These are phyloP conservation scores for Taurulus bubalis DNA, from an alignment of 2,113 vertebrate species.

Conservation along the genomic window DNA sequence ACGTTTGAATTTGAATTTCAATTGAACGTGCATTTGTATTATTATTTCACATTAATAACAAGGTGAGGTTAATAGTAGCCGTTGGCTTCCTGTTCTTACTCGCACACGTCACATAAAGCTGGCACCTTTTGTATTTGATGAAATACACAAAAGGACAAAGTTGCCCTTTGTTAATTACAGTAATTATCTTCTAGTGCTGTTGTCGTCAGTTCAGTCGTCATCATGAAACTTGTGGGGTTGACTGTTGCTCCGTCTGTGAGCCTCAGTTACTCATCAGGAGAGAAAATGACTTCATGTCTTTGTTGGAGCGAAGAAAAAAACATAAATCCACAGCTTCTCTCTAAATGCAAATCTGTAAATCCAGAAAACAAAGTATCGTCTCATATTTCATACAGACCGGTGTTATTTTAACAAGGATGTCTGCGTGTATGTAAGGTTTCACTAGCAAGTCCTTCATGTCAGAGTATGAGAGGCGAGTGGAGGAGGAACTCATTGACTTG, in stretches of 20 bases:
- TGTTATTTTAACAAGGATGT: not conserved
- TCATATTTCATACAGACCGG: not conserved
- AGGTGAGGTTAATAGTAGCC: too few species aligned
- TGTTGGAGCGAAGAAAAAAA: not conserved
- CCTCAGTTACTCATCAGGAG: not conserved
- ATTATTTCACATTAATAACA: not conserved
- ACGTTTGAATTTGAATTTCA: too few species aligned
- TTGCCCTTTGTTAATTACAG: too few species aligned
- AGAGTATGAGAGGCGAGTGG: not conserved
- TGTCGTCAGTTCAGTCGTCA: not conserved
- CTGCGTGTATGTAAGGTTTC: not conserved
- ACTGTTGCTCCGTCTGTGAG: not conserved
- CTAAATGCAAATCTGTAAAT: not conserved
- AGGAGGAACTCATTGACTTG: not conserved
- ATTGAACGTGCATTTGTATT: too few species aligned
- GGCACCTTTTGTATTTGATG: not conserved
- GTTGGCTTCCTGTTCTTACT: too few species aligned
- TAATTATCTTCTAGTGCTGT: too few species aligned
- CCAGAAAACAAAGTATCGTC: not conserved
- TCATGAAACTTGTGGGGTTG: not conserved
- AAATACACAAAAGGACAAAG: too few species aligned
- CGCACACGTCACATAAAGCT: too few species aligned
- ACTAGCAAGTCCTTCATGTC: not conserved
- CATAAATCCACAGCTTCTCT: not conserved
- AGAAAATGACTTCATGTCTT: not conserved